Percentiles rank a stretch among this genome's conserved stretches.
Evolutionary conservation across 92 coral and sea anemone species (phyloP).

Genomic region (Metridium senile): DNA sequence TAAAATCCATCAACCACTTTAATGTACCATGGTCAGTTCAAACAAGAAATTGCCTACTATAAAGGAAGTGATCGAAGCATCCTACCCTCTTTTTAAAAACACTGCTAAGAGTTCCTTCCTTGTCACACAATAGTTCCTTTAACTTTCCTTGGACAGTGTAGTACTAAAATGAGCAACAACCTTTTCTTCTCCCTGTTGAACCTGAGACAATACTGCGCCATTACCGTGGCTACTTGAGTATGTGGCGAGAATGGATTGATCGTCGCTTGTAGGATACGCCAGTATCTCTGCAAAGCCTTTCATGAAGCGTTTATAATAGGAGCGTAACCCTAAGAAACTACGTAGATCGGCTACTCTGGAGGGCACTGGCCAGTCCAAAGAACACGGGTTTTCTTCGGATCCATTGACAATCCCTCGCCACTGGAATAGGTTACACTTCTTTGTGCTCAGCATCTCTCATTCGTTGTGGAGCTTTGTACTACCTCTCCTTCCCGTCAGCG

Average conservation of each 20-base stretch:
- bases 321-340: slow-evolving; percentile 33
- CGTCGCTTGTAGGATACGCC: slow-evolving; percentile 16
- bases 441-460: slow-evolving; percentile 20
- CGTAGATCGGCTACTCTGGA: neutral
- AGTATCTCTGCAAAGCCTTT: slow-evolving; percentile 21
- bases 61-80: slow-evolving; percentile 15
- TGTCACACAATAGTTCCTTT: slow-evolving; percentile 41
- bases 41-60: slow-evolving; percentile 12
- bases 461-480: neutral
- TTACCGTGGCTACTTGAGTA: slow-evolving; percentile 34
- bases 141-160: slow-evolving; percentile 24
- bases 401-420: slow-evolving; percentile 6
- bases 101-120: slow-evolving; percentile 32
- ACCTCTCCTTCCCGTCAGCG: neutral
- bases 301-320: slow-evolving; percentile 36
- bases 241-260: slow-evolving; percentile 29
- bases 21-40: slow-evolving; percentile 38
- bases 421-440: slow-evolving; percentile 30
- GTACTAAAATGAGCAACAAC: slow-evolving; percentile 21
- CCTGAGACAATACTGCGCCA: slow-evolving; percentile 36
- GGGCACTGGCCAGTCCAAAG: slow-evolving; percentile 29
- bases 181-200: slow-evolving; percentile 24
- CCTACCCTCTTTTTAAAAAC: slow-evolving; percentile 1
- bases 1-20: slow-evolving; percentile 23
- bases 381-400: slow-evolving; percentile 23